phyloP scores from a whole-genome alignment of 2,888 invertebrate genomes.

The Scaptomyza cyrtandrae region DNA sequence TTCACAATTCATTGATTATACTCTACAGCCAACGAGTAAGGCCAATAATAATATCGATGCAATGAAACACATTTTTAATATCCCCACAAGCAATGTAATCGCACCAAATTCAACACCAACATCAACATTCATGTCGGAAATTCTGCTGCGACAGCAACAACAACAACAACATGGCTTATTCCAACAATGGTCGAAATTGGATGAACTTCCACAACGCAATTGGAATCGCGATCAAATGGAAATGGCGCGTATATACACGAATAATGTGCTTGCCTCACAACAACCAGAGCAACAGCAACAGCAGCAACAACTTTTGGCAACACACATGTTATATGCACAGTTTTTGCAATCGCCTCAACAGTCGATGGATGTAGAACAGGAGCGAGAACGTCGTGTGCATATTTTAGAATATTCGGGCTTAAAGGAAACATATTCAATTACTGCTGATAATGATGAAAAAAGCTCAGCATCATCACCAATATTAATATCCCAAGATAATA shows the following conservation, averaged over 20 bases:
- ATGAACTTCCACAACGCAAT: constrained; percentile 21
- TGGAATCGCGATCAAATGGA: constrained; percentile 30
- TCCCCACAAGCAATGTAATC: constrained; percentile 20
- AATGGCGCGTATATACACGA: constrained; percentile 42
- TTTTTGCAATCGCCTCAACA: constrained; percentile 57
- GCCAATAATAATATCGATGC: constrained; percentile 11
- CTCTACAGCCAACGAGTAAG: constrained; percentile 7
- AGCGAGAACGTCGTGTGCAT: constrained; percentile 24
- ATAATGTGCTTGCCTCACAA: constrained; percentile 42
- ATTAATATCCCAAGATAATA: constrained; percentile 42
- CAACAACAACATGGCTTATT: constrained; percentile 64
- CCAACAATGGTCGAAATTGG: constrained; percentile 52
- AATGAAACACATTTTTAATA: constrained; percentile 50
- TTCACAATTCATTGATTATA: constrained; percentile 5
- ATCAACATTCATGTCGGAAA: constrained; percentile 55
- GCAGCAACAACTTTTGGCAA: constrained; percentile 57
- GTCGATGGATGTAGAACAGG: constrained; percentile 13
- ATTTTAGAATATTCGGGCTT: constrained; percentile 40
- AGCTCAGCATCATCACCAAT: constrained; percentile 11
- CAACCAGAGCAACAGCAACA: constrained; percentile 61
- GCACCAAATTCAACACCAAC: constrained; percentile 14
- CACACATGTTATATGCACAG: constrained; percentile 78
- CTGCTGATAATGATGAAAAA: constrained; percentile 5
- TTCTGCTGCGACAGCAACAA: constrained; percentile 67
- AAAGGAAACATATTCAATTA: constrained; percentile 13